Evolutionary conservation across 2,113 vertebrate species (phyloP).

Genomic region (Halichoerus grypus): DNA sequence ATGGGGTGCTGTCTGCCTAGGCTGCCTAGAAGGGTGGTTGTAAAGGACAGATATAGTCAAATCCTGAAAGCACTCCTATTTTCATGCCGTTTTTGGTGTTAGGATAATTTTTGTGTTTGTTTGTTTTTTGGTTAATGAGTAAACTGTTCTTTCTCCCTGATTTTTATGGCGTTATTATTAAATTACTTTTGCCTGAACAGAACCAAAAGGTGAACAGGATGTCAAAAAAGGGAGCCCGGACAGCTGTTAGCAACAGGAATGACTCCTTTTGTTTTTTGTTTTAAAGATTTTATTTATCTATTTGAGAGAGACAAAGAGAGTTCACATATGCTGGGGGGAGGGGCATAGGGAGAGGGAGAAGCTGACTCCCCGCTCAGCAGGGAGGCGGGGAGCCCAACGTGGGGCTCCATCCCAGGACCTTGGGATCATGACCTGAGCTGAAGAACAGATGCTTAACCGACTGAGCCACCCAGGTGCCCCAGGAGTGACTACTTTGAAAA

Average conservation of each 20-base stretch:
- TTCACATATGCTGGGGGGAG: background rate
- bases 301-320: background rate
- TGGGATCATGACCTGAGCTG: background rate
- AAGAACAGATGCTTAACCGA: background rate
- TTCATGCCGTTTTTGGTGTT: background rate
- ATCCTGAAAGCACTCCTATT: background rate
- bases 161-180: slow-evolving; percentile 70
- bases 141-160: background rate
- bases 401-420: background rate
- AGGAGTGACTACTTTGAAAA: background rate
- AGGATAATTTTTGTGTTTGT: background rate
- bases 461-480: background rate
- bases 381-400: background rate
- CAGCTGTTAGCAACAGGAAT: background rate
- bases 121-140: slow-evolving; percentile 60
- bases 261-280: background rate
- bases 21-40: background rate
- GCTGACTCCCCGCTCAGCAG: background rate
- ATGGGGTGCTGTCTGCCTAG: accelerated
- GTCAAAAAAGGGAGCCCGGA: background rate
- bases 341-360: background rate
- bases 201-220: slow-evolving; percentile 7
- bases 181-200: slow-evolving; percentile 61
- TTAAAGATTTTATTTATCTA: background rate
- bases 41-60: background rate